Conservation (phyloP, 2,113 vertebrate genomes). For the Zapornia atra region DNA sequence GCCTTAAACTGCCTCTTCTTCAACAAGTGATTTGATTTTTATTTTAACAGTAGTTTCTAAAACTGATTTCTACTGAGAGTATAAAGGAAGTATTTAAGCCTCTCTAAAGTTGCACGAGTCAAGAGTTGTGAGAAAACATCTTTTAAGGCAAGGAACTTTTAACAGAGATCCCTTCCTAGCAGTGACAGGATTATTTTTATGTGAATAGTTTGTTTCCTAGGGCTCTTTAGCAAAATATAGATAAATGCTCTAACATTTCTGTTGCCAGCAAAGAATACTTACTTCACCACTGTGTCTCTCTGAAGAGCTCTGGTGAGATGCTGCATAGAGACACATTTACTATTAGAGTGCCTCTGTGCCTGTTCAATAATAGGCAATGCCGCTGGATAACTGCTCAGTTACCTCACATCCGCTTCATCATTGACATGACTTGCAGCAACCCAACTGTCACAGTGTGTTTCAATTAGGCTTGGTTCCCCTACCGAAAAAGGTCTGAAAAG, state of each 20-base stretch:
- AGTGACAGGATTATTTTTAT: not conserved
- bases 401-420: not conserved
- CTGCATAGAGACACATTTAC: not conserved
- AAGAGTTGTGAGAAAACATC: not conserved
- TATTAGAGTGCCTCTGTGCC: not conserved
- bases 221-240: not conserved
- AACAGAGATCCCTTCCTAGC: not conserved
- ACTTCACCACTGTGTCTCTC: not conserved
- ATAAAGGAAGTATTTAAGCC: not conserved
- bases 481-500: conserved; percentile 43
- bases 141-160: not conserved
- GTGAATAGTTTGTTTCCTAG: not conserved
- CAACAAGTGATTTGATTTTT: not conserved
- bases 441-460: conserved; percentile 13
- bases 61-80: not conserved
- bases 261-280: not conserved
- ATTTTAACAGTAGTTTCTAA: not conserved
- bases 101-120: not conserved
- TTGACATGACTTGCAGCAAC: not conserved
- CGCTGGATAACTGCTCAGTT: conserved; percentile 9
- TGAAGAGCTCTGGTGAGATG: not conserved
- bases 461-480: conserved; percentile 58
- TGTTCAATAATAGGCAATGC: not conserved
- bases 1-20: not conserved
- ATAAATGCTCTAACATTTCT: not conserved